These are phyloP conservation scores for Phoenicopterus ruber DNA, from an alignment of 2,113 vertebrate genomes.

Conservation along the genomic window DNA sequence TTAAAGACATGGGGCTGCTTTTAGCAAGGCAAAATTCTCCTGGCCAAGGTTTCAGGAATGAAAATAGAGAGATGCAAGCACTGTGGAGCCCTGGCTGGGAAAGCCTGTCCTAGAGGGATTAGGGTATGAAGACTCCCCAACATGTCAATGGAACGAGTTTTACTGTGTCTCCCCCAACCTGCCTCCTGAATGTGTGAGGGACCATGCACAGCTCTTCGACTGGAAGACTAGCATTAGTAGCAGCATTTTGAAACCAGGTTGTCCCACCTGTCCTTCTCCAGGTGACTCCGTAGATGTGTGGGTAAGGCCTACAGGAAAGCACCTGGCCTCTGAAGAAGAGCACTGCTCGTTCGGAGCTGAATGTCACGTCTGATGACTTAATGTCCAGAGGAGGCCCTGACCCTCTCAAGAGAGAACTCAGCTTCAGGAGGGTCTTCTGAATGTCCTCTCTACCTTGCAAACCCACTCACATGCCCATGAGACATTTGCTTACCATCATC, in stretches of 20 bases:
- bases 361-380: not conserved
- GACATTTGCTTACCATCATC: not conserved
- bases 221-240: not conserved
- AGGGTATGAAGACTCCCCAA: not conserved
- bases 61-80: not conserved
- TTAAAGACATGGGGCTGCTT: not conserved
- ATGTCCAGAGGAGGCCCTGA: not conserved
- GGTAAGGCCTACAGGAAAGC: not conserved
- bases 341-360: not conserved
- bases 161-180: not conserved
- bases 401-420: not conserved
- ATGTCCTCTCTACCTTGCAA: not conserved
- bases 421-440: not conserved
- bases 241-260: not conserved
- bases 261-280: not conserved
- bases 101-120: not conserved
- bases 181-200: not conserved
- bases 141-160: not conserved
- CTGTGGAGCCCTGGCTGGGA: not conserved
- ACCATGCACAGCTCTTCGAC: not conserved
- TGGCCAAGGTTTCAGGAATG: not conserved
- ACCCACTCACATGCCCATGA: fast-evolving
- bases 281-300: not conserved
- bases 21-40: not conserved
- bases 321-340: not conserved